These are phyloP conservation scores for Tetraodon nigroviridis DNA, from an alignment of 2,113 vertebrate genomes.

Conservation along the genomic window DNA sequence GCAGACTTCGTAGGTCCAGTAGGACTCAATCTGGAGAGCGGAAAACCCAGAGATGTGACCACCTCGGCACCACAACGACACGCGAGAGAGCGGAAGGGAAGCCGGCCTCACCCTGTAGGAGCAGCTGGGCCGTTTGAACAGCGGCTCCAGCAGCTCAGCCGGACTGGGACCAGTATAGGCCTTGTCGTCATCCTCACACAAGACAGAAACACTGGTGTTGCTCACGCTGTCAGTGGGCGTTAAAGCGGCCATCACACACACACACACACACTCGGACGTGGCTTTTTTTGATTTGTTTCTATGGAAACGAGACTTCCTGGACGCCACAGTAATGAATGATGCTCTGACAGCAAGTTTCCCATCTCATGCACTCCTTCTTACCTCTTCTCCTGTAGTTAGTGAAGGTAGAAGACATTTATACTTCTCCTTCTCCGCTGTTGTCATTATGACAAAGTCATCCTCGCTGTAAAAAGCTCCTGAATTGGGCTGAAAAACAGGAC, in stretches of 20 bases:
- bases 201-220: neutral
- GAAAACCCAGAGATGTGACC: too few species aligned
- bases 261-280: too few species aligned
- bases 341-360: neutral
- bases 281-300: too few species aligned
- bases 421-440: conserved; percentile 91
- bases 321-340: too few species aligned
- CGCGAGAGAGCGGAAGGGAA: neutral
- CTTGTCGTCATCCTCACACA: conserved; percentile 81
- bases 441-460: conserved; percentile 97
- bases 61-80: neutral
- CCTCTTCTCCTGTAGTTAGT: conserved; percentile 81
- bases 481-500: conserved; percentile 74
- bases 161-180: conserved; percentile 86
- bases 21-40: conserved; percentile 89
- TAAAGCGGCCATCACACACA: neutral
- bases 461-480: conserved; percentile 89
- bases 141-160: conserved; percentile 82
- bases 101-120: conserved; percentile 86
- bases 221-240: neutral
- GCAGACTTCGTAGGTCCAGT: conserved; percentile 98
- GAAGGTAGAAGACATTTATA: conserved; percentile 95
- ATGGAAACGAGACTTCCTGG: too few species aligned
- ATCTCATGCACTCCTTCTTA: conserved; percentile 39
- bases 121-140: conserved; percentile 97